These are phyloP conservation scores for Cinclus mexicanus DNA, from an alignment of 2,113 vertebrate species.

Conservation along the genomic window DNA sequence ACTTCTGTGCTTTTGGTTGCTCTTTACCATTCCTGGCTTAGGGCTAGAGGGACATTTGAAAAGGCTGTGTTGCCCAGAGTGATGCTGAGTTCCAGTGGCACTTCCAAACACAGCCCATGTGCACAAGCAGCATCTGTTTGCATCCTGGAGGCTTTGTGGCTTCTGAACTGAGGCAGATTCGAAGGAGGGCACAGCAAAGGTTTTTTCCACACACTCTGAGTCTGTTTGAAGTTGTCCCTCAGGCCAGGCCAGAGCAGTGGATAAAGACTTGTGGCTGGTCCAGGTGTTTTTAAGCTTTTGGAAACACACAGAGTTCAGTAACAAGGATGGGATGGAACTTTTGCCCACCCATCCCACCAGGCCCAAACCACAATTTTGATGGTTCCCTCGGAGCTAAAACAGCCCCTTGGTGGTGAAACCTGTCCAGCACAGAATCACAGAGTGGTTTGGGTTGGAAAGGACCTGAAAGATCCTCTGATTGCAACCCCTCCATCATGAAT, in stretches of 20 bases:
- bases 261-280: neutral
- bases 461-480: neutral
- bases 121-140: constrained; percentile 35
- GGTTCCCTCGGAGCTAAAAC: neutral
- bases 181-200: neutral
- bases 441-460: neutral
- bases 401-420: neutral
- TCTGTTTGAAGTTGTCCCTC: neutral
- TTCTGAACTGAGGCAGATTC: neutral
- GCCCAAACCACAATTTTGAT: rapidly evolving
- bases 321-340: neutral
- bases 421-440: neutral
- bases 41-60: neutral
- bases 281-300: neutral
- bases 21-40: constrained; percentile 11
- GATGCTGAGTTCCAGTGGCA: neutral
- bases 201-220: neutral
- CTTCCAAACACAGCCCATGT: neutral
- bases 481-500: too few species aligned
- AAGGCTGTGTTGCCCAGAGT: neutral
- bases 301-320: neutral
- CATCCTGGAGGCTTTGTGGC: neutral
- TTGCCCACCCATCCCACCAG: neutral
- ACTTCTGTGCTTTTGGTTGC: constrained; percentile 19
- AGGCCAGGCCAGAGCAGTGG: neutral